Conservation (phyloP, 2,113 vertebrate species). For the Oreochromis aureus region DNA sequence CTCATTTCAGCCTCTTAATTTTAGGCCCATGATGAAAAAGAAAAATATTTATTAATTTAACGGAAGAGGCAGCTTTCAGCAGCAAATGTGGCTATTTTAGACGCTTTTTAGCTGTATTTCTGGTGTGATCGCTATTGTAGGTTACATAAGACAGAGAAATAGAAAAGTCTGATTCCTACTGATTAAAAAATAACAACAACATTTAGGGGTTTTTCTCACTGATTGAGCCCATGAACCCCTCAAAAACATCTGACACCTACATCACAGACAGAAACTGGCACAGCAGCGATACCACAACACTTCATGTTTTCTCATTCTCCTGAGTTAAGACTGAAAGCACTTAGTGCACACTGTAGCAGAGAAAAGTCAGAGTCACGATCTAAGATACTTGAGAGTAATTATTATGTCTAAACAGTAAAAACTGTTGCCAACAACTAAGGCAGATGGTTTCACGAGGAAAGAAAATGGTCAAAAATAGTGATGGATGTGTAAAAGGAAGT, state of each 20-base stretch:
- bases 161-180: not conserved
- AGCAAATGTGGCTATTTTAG: not conserved
- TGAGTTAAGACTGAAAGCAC: not conserved
- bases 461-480: conserved; percentile 8
- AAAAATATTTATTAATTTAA: not conserved
- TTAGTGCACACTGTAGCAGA: not conserved
- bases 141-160: not conserved
- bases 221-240: conserved; percentile 19
- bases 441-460: conserved; percentile 9
- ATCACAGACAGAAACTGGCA: not conserved
- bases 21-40: not conserved
- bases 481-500: conserved; percentile 41
- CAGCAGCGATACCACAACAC: not conserved
- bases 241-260: conserved; percentile 64
- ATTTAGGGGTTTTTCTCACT: not conserved
- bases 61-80: not conserved
- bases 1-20: not conserved
- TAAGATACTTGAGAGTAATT: not conserved
- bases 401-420: not conserved
- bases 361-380: not conserved
- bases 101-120: not conserved
- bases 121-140: not conserved
- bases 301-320: not conserved
- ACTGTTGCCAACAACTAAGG: not conserved
- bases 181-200: not conserved